Base-by-base conservation (phyloP, 2,797 vertebrate species). In the Lerista edwardsae region DNA sequence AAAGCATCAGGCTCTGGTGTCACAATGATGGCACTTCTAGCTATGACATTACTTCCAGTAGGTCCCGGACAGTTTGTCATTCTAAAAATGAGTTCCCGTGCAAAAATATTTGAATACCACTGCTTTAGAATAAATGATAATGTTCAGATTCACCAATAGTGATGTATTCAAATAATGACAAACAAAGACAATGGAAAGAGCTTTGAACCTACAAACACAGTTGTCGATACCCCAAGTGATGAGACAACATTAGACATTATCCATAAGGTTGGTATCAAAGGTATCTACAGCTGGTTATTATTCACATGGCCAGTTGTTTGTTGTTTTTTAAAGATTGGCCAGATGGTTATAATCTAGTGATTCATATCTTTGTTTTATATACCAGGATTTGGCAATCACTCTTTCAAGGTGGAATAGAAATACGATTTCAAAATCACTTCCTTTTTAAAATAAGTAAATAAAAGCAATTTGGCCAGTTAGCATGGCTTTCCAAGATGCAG, bases 251-350 rank as follows among this genome's bases (percentile, higher is more conserved):
- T 71, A 84, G 65, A 47, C 2, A 9, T 86, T 51, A 31, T 6
- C 29, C 39, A 36, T n/a, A 72, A 29, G 27, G 41, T 79, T 83
- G 68, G 77, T 55, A 73, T 64, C 14, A 31, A 67, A 84, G 81
- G 83, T 2, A 0, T 78, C 65, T 89, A 74, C 88, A 86, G 85
- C 90, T 57, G 88, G 83, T 64, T 78, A 76, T 89, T 89, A 57
- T 59, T 84, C 86, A 92, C 62, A 80, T 87, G 84, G 41, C 69
- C 86, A 87, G 1, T 29, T n/a, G n/a, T n/a, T n/a, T n/a, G n/a
- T n/a, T n/a, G n/a, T n/a, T 79, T 87, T 72, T 71, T 84, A 81
- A 87, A 85, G 79, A 65, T 82, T 69, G 85, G 81, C 55, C 78
- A 78, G 85, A 85, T 75, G 83, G 76, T 68, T n/a, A 7, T 31